Evolutionary conservation across 2,113 vertebrate species (phyloP).

Genomic region (Cyanoderma ruficeps): DNA sequence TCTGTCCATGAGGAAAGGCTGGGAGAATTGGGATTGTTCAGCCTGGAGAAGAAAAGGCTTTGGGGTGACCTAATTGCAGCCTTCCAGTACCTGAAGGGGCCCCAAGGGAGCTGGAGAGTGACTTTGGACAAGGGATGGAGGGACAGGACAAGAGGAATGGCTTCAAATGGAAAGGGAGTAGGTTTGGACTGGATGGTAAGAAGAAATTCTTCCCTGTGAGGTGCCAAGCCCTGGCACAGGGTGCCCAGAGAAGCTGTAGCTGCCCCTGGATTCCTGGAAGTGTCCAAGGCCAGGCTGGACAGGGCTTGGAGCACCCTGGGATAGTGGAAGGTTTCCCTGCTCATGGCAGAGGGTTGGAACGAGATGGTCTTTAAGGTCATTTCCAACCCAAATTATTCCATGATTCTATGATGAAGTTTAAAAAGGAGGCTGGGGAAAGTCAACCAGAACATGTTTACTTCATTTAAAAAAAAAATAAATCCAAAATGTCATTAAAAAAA

Average conservation of each 20-base stretch:
- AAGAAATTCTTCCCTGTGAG: background rate
- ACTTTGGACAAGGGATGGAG: background rate
- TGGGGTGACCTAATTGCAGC: background rate
- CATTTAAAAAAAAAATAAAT: background rate
- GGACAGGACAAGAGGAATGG: background rate
- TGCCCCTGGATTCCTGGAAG: background rate
- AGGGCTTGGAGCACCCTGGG: accelerated
- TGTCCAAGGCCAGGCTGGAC: accelerated
- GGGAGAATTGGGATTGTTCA: background rate
- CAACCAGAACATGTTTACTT: background rate
- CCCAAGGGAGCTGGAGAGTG: background rate
- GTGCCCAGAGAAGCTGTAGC: background rate
- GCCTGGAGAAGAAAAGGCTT: background rate
- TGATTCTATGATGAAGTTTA: background rate
- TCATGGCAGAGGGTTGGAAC: background rate
- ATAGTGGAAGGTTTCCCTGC: accelerated
- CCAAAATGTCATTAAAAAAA: background rate
- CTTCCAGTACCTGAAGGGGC: background rate
- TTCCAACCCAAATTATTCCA: background rate
- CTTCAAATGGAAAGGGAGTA: background rate
- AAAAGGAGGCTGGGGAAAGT: background rate
- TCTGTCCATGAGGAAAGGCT: background rate
- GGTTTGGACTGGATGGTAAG: background rate
- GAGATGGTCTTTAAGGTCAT: accelerated
- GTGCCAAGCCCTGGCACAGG: accelerated